A percentile compares a stretch with the other conserved stretches of the same genome.
Conservation (phyloP, 2,888 invertebrate species). For the Arge pagana region DNA sequence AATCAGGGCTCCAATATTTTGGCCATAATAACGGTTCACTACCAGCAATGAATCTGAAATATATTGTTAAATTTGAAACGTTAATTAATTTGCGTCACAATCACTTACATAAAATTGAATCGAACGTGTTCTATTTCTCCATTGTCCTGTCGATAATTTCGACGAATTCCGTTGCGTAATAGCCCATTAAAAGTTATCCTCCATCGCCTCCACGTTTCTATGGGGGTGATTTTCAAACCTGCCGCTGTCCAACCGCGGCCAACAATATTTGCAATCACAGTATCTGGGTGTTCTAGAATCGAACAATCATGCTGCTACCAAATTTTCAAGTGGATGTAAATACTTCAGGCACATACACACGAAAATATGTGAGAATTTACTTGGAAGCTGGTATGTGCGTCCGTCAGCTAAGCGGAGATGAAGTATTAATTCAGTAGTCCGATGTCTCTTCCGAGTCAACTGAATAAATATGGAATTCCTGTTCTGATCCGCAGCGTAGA, state of each 20-base stretch:
- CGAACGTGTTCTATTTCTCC: slow-evolving; percentile 56
- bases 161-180: slow-evolving; percentile 60
- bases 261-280: slow-evolving; percentile 55
- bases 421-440: slow-evolving; percentile 64
- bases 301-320: neutral
- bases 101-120: slow-evolving; percentile 67
- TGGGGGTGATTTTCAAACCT: slow-evolving; percentile 66
- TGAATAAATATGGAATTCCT: slow-evolving; percentile 64
- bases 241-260: slow-evolving; percentile 64
- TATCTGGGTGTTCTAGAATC: slow-evolving; percentile 63
- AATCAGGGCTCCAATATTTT: slow-evolving; percentile 61
- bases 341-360: too few species aligned
- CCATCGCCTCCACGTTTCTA: slow-evolving; percentile 67
- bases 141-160: slow-evolving; percentile 47
- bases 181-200: slow-evolving; percentile 73
- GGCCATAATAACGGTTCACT: slow-evolving; percentile 61
- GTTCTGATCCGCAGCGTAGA: slow-evolving; percentile 64
- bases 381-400: slow-evolving; percentile 58
- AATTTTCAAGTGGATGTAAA: neutral
- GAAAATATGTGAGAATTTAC: slow-evolving; percentile 48
- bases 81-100: too few species aligned
- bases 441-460: slow-evolving; percentile 61
- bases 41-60: slow-evolving; percentile 64
- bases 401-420: slow-evolving; percentile 59
- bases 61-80: too few species aligned